Evolutionary conservation across 2,797 vertebrate species (phyloP).

Genomic region (Pagetopsis macropterus): DNA sequence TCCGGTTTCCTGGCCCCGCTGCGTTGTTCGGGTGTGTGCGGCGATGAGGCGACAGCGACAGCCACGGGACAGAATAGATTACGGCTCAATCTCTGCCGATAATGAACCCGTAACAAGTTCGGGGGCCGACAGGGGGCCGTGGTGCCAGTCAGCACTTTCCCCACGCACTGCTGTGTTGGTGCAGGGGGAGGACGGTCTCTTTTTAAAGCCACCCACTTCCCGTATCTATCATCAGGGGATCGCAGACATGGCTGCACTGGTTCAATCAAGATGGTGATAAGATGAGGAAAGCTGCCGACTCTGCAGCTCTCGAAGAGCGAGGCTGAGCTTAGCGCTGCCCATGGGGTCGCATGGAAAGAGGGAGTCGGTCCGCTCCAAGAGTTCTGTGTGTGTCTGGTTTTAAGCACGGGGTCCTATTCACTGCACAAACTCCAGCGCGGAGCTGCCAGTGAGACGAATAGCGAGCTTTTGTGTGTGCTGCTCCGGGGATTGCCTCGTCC

Average conservation of each 20-base stretch:
- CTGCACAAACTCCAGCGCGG: conserved; percentile 47
- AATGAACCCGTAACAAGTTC: conserved; percentile 71
- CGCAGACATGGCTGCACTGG: conserved; percentile 59
- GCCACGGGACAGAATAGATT: conserved; percentile 71
- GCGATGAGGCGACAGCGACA: conserved; percentile 47
- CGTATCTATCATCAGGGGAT: conserved; percentile 70
- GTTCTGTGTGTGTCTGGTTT: conserved; percentile 34
- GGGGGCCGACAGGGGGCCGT: conserved; percentile 31
- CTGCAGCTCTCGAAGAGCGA: conserved; percentile 65
- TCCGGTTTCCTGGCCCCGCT: conserved; percentile 26
- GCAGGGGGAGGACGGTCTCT: conserved; percentile 43
- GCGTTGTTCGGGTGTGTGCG: conserved; percentile 33
- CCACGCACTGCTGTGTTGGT: conserved; percentile 18
- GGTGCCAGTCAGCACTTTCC: conserved; percentile 70
- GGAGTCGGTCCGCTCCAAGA: conserved; percentile 12
- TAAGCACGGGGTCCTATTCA: conserved; percentile 52
- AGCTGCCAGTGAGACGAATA: conserved; percentile 33
- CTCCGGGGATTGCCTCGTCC: conserved; percentile 51
- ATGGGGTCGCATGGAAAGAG: conserved; percentile 39
- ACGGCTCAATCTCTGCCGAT: conserved; percentile 61
- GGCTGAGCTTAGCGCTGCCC: conserved; percentile 61
- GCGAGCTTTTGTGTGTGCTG: conserved; percentile 43
- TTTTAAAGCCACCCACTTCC: conserved; percentile 68
- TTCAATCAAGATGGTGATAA: conserved; percentile 77
- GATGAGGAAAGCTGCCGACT: conserved; percentile 73